These are phyloP conservation scores for Dione juno DNA, from an alignment of 2,888 invertebrate species.

Conservation along the genomic window DNA sequence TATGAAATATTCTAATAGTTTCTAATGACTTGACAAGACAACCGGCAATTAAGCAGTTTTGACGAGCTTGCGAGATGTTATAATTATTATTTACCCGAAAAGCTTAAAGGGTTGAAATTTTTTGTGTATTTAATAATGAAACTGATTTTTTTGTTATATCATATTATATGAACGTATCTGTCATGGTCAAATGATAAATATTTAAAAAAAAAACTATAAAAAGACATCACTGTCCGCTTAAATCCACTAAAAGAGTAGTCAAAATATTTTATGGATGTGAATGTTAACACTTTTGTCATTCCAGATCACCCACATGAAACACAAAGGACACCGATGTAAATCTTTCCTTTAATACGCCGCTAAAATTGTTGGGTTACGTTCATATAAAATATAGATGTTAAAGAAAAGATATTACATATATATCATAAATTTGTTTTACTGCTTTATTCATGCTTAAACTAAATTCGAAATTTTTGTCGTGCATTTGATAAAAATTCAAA, in stretches of 20 bases:
- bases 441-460: conserved; percentile 55
- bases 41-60: conserved; percentile 73
- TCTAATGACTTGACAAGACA: conserved; percentile 78
- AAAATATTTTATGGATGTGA: conserved; percentile 80
- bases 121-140: conserved; percentile 28
- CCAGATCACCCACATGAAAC: conserved; percentile 70
- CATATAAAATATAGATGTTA: conserved; percentile 78
- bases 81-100: conserved; percentile 49
- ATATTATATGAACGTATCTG: neutral
- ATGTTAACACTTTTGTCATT: conserved; percentile 82
- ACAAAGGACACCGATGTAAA: conserved; percentile 77
- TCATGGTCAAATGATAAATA: conserved; percentile 9
- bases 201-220: conserved; percentile 10
- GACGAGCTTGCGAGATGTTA: conserved; percentile 56
- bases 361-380: conserved; percentile 59
- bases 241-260: conserved; percentile 74
- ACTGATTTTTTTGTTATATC: neutral
- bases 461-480: conserved; percentile 54
- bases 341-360: conserved; percentile 69
- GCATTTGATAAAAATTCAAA: conserved; percentile 63
- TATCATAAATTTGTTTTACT: conserved; percentile 69
- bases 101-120: conserved; percentile 42
- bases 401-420: conserved; percentile 62
- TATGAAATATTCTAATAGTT: conserved; percentile 77
- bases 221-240: conserved; percentile 56